A percentile compares a stretch with the other conserved stretches of the same genome.
Evolutionary conservation across 2,113 vertebrate genomes (phyloP).

Genomic region (Narcine bancroftii): DNA sequence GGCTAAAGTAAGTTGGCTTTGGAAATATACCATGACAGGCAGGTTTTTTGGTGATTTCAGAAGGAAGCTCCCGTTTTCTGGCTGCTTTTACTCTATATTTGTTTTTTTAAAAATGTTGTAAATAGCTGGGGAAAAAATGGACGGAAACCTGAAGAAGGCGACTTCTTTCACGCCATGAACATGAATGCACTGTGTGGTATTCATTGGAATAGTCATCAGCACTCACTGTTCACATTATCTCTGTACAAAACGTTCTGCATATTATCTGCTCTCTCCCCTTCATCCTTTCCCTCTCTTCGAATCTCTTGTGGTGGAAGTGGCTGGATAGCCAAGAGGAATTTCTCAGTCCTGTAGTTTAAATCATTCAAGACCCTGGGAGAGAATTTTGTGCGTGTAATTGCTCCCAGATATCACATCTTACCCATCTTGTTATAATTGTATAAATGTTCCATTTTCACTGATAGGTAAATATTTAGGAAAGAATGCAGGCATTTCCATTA

Average conservation of each 20-base stretch:
- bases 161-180: conserved; percentile 14
- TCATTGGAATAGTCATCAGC: background rate
- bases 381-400: background rate
- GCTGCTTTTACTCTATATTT: background rate
- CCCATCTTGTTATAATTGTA: background rate
- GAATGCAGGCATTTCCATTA: background rate
- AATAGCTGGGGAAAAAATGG: background rate
- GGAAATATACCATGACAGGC: background rate
- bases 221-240: background rate
- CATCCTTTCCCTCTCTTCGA: no score
- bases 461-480: background rate
- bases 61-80: background rate
- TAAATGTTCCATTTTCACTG: background rate
- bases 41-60: background rate
- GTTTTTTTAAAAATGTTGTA: no score
- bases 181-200: background rate
- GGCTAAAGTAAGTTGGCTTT: background rate
- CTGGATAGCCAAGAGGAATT: background rate
- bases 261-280: background rate
- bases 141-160: background rate
- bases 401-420: background rate
- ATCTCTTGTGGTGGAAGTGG: background rate
- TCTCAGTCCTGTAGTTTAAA: background rate
- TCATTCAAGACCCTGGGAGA: background rate
- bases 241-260: background rate